These are phyloP conservation scores for Drosophila bocqueti DNA, from an alignment of 1,140 invertebrate genomes.

Conservation along the genomic window DNA sequence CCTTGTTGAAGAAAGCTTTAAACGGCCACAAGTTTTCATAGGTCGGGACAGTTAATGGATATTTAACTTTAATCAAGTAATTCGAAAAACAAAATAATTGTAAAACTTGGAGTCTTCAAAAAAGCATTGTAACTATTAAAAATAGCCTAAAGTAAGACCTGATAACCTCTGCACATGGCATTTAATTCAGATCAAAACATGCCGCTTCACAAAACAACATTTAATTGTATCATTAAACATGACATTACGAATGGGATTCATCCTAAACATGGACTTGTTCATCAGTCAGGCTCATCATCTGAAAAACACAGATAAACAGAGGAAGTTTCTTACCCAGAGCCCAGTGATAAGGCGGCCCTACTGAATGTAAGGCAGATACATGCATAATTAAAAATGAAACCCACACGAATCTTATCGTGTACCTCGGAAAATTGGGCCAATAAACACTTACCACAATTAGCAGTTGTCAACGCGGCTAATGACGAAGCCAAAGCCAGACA, in stretches of 20 bases:
- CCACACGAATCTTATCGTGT: constrained; percentile 43
- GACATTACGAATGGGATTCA: neutral
- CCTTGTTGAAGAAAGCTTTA: neutral
- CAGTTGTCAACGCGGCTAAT: constrained; percentile 45
- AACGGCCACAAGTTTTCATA: neutral
- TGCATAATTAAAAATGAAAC: constrained; percentile 57
- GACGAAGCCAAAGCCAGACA: constrained; percentile 26
- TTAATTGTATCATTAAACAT: constrained; percentile 1
- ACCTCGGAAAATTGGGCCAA: constrained; percentile 49
- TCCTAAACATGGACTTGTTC: constrained; percentile 4
- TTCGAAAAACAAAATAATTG: neutral
- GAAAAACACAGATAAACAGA: constrained; percentile 20
- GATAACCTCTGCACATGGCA: neutral
- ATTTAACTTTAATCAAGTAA: neutral
- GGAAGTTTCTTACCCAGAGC: constrained; percentile 13
- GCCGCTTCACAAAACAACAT: constrained; percentile 3
- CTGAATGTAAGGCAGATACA: constrained; percentile 38
- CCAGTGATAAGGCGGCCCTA: constrained; percentile 7
- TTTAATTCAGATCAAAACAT: neutral
- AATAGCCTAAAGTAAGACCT: too few species aligned
- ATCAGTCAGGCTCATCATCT: constrained; percentile 12
- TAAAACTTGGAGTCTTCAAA: neutral
- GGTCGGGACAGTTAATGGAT: neutral
- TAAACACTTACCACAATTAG: constrained; percentile 63
- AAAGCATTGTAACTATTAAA: neutral